A percentile compares a stretch with the other conserved stretches of the same genome.
Conservation (phyloP, 23 tunicate species). For the Aplidium turbinatum region DNA sequence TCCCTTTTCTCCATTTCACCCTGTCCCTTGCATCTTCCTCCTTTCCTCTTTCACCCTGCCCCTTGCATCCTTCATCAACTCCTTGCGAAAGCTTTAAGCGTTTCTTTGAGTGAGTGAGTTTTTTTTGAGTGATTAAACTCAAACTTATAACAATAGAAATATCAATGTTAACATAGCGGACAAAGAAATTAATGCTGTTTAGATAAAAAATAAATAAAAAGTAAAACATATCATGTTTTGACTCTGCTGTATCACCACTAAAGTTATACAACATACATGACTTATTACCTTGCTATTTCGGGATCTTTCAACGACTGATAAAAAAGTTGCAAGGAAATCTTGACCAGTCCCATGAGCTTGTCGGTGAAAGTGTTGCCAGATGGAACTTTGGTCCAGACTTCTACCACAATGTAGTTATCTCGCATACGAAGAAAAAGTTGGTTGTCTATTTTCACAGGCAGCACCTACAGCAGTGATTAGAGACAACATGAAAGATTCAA, state of each 20-base stretch:
- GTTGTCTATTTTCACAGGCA: slow-evolving; percentile 68
- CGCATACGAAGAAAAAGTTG: slow-evolving; percentile 50
- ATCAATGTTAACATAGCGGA: too few relatives aligned
- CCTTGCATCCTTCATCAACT: too few relatives aligned
- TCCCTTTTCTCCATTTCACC: too few relatives aligned
- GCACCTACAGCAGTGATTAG: slow-evolving; percentile 36
- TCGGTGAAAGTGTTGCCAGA: slow-evolving; percentile 37
- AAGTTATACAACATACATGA: too few relatives aligned
- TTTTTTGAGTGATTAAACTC: too few relatives aligned
- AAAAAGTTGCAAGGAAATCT: slow-evolving; percentile 73
- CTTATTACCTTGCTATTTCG: slow-evolving; percentile 73
- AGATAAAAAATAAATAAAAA: too few relatives aligned
- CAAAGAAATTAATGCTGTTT: too few relatives aligned
- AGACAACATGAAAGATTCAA: background rate
- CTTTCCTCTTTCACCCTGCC: too few relatives aligned
- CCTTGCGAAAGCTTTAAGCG: background rate
- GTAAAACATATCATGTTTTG: too few relatives aligned
- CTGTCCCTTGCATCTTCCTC: background rate
- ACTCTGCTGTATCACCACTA: too few relatives aligned
- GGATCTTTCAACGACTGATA: slow-evolving; percentile 79
- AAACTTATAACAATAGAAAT: too few relatives aligned
- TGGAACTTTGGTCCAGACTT: slow-evolving; percentile 80
- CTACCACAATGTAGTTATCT: slow-evolving; percentile 69
- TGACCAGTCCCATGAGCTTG: slow-evolving; percentile 80
- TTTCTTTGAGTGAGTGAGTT: too few relatives aligned